Evolutionary conservation across 2,888 invertebrate species (phyloP), one percentile per base, ranked within the genome.

Genomic region (Pediacus dermestoides): DNA sequence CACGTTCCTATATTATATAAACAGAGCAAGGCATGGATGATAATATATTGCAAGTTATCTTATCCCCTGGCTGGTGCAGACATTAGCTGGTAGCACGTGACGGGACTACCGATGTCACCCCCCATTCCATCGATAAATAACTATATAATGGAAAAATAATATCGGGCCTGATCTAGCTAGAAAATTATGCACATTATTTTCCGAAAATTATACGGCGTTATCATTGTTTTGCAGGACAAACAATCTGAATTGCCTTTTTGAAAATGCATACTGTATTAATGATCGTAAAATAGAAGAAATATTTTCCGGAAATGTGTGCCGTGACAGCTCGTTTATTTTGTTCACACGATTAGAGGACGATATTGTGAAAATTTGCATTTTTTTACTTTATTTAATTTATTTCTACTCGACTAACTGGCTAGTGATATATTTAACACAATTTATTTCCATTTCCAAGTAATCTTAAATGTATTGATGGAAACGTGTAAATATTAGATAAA

Each of bases 81-180:
- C 50, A 50, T 50, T 50, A 50, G 48, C 42, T 21, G 37, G 34
- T 30, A 21, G 46, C 48, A 43, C 50, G 50, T 50, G 50, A 50
- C 41, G 28, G 15, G 42, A 50, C 50, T 48, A 39, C 41, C 37
- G 40, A 50, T 45, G 46, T 22, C 10, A 50, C 43, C 41, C 32
- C 39, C 35, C 35, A 23, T 39, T 15, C 35, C 18, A 30, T 21
- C 55, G 46, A 58, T 58, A 57, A 57, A 57, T 58, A 58, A 58
- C 53, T 53, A 46, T 53, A 46, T 60, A 60, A 59, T 60, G 59
- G 58, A 58, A 59, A 59, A 60, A 57, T 57, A 60, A 60, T 60
- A 60, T 56, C 52, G 22, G 26, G 25, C 42, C 33, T 34, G 48
- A 50, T 50, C 45, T 46, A 32, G 44, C 35, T 36, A 45, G 37